Evolutionary conservation across 2,797 vertebrate species (phyloP), one percentile per base, ranked within the genome.

Genomic region (Lates japonicus): DNA sequence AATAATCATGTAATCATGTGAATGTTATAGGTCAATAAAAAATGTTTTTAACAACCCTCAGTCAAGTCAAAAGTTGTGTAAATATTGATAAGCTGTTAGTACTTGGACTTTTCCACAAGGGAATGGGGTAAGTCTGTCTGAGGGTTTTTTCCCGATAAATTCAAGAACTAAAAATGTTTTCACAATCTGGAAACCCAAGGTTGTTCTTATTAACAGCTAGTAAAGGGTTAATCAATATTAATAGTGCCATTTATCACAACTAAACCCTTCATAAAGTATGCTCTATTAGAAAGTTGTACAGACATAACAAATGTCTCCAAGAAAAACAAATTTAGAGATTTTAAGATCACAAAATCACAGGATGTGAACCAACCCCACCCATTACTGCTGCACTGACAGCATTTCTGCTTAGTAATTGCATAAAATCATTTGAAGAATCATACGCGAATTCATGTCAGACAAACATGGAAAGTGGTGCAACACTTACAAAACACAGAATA

Each of bases 321-420:
- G 7, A 3, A 60, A 39, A n/a, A 60, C 2, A 51, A 35, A 35
- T 39, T 16, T 35, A 49, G 20, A 46, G 17, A 67, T 49, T 70
- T 41, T 42, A 59, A 44, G 5, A 51, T 22, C 10, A 51, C 31
- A 66, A 29, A 61, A 65, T 78, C 19, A 66, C 62, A 85, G 73
- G 73, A 81, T 61, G 75, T 77, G 44, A 86, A 71, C 19, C 73
- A 69, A 66, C 48, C 39, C 42, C 62, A 25, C 33, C 70, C 57
- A n/a, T 37, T 37, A 41, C 11, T 57, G 17, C 35, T 61, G 55
- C 48, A 76, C 69, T 52, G 63, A 59, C 60, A 76, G 57, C 17
- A 65, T 71, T 81, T 72, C 70, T 84, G 72, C 48, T 87, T 72
- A 48, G 46, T 4, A 10, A 52, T 74, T 80, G 63, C 70, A 63